Evolutionary conservation across 2,113 vertebrate species (phyloP).

Genomic region (Cricetomys ansorgei): DNA sequence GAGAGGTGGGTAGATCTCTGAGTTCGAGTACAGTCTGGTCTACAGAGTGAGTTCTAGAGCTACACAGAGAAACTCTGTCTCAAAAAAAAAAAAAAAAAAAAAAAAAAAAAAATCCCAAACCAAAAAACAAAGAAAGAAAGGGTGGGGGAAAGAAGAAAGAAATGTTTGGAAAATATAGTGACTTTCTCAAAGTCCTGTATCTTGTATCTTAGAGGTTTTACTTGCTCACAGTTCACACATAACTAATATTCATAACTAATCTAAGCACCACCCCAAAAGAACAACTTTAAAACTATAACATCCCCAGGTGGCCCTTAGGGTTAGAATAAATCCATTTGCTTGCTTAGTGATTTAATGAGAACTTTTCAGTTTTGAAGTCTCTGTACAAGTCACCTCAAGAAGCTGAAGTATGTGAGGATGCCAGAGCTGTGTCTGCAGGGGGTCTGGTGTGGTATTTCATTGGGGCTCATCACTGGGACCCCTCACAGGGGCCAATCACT

Average conservation of each 20-base stretch:
- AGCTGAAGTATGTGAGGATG: neutral
- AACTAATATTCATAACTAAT: neutral
- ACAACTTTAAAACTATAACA: neutral
- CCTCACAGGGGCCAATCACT: accelerated
- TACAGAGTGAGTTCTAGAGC: too few relatives aligned
- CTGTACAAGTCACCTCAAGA: neutral
- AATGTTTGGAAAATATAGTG: neutral
- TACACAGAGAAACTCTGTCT: too few relatives aligned
- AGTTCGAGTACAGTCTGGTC: too few relatives aligned
- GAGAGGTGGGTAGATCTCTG: too few relatives aligned
- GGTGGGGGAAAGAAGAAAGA: too few relatives aligned
- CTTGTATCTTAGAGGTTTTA: neutral
- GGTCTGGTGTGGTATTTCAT: too few relatives aligned
- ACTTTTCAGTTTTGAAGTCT: neutral
- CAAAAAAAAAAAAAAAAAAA: too few relatives aligned
- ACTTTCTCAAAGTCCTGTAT: neutral
- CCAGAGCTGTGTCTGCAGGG: neutral
- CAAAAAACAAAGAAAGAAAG: too few relatives aligned
- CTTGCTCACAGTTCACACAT: neutral
- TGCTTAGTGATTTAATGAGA: neutral
- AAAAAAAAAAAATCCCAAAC: too few relatives aligned
- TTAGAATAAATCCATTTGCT: neutral
- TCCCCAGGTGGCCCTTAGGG: too few relatives aligned
- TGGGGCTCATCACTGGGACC: too few relatives aligned
- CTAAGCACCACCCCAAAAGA: neutral